Evolutionary conservation across 2,797 vertebrate species (phyloP).

Genomic region (Anabas testudineus): DNA sequence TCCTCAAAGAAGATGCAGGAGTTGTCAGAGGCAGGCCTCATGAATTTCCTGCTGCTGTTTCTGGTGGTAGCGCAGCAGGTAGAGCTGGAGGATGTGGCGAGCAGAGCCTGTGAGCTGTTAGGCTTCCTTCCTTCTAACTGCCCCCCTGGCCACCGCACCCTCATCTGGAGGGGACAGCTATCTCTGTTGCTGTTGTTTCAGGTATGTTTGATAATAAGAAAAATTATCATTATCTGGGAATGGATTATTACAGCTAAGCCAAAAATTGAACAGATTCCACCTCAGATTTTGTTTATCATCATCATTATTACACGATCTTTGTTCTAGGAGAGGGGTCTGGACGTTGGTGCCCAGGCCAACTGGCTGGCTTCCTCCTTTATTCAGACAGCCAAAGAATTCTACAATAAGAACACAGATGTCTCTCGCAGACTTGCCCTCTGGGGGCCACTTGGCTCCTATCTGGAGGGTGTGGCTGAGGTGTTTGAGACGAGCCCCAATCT

Average conservation of each 20-base stretch:
- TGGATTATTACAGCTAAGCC: not conserved
- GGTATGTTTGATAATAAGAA: slow-evolving; percentile 46
- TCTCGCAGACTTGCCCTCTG: slow-evolving; percentile 90
- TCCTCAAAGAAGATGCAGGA: slow-evolving; percentile 95
- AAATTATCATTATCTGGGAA: not conserved
- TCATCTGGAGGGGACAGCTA: slow-evolving; percentile 92
- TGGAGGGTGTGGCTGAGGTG: slow-evolving; percentile 94
- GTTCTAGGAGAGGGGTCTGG: slow-evolving; percentile 90
- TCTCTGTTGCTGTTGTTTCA: slow-evolving; percentile 90
- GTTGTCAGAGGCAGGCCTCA: slow-evolving; percentile 91
- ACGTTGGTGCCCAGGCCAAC: slow-evolving; percentile 87
- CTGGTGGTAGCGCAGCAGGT: slow-evolving; percentile 88
- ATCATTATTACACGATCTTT: slow-evolving; percentile 37
- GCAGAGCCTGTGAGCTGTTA: slow-evolving; percentile 89
- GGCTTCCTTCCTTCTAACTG: slow-evolving; percentile 84
- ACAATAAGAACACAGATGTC: slow-evolving; percentile 89
- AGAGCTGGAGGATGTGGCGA: slow-evolving; percentile 91
- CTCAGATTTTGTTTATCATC: not conserved
- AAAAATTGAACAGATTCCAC: not conserved
- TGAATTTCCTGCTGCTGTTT: slow-evolving; percentile 94
- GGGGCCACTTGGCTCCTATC: slow-evolving; percentile 91
- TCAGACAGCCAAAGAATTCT: slow-evolving; percentile 92
- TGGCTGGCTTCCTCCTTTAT: slow-evolving; percentile 89
- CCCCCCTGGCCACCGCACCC: slow-evolving; percentile 80
- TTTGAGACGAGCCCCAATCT: slow-evolving; percentile 91